phyloP scores from a whole-genome alignment of 2,113 vertebrate genomes.

The Dromas ardeola region DNA sequence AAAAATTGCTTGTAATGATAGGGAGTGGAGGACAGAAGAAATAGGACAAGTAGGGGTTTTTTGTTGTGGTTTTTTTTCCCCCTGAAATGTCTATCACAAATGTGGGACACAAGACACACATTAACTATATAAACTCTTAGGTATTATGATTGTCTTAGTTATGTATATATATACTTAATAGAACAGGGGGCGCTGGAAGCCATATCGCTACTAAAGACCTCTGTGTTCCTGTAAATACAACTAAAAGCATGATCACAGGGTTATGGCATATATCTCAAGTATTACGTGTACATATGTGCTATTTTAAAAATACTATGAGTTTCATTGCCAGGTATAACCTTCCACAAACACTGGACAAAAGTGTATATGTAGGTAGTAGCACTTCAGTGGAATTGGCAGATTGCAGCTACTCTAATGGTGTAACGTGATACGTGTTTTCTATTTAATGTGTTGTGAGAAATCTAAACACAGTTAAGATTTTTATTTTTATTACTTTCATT shows the following conservation, averaged over 20 bases:
- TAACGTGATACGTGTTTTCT: neutral
- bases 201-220: neutral
- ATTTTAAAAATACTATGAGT: neutral
- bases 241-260: neutral
- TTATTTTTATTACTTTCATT: slow-evolving; percentile 27
- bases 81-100: neutral
- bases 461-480: slow-evolving; percentile 18
- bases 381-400: neutral
- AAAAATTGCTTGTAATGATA: neutral
- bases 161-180: neutral
- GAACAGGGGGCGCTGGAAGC: neutral
- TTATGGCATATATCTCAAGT: neutral
- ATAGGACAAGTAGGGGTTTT: neutral
- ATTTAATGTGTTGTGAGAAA: slow-evolving; percentile 13
- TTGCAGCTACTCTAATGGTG: slow-evolving; percentile 10
- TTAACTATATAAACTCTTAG: neutral
- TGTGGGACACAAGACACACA: neutral
- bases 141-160: neutral
- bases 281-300: neutral
- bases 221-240: neutral
- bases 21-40: neutral
- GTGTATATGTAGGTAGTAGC: neutral
- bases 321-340: neutral
- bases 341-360: slow-evolving; percentile 4
- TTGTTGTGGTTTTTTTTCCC: neutral